Percentiles rank a stretch among this genome's conserved stretches.
phyloP scores from a whole-genome alignment of 1,140 invertebrate species.

The silkworm (Bombyx mori) region ASM3026992v2 NC_085133.1:9289501-9290000 shows the following conservation, averaged over 20 bases:
- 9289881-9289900: constrained; percentile 38
- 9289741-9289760: constrained; percentile 24
- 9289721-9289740: constrained; percentile 11
- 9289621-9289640: constrained; percentile 60
- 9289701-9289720: constrained; percentile 23
- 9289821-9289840: constrained; percentile 20
- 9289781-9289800: constrained; percentile 24
- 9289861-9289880: constrained; percentile 60
- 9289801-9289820: neutral
- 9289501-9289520: too few species aligned
- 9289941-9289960: constrained; percentile 7
- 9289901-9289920: constrained; percentile 48
- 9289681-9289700: constrained; percentile 31
- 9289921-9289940: constrained; percentile 53
- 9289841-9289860: constrained; percentile 60
- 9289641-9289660: constrained; percentile 47
- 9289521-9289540: neutral
- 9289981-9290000: constrained; percentile 22
- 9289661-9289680: constrained; percentile 20
- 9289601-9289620: constrained; percentile 78
- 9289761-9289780: constrained; percentile 30
- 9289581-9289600: constrained; percentile 88
- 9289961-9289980: constrained; percentile 27
- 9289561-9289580: constrained; percentile 50
- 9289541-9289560: constrained; percentile 28